Conservation (phyloP, 1,140 invertebrate species). For the Diachasma alloeum region DNA sequence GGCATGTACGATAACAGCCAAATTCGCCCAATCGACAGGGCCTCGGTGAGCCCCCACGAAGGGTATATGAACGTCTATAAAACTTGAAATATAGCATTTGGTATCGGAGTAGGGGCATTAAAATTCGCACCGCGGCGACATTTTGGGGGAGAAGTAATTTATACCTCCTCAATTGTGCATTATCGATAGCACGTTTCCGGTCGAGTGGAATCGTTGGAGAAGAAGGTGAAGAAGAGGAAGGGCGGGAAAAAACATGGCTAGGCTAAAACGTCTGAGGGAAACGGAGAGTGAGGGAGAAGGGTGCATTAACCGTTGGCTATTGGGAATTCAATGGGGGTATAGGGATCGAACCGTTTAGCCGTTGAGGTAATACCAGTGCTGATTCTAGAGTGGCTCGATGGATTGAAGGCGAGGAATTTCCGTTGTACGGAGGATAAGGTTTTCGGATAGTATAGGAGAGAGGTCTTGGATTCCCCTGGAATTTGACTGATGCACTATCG, state of each 20-base stretch:
- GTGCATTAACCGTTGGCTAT: not conserved
- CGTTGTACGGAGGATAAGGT: not conserved
- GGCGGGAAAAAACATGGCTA: not conserved
- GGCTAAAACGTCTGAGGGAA: not conserved
- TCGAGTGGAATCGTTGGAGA: not conserved
- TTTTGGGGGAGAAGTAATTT: conserved; percentile 26
- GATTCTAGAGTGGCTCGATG: not conserved
- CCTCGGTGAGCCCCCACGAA: not conserved
- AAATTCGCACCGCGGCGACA: conserved; percentile 29
- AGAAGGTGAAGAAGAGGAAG: not conserved
- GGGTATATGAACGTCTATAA: not conserved
- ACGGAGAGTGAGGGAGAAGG: not conserved
- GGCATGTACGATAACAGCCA: not conserved
- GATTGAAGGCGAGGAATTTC: conserved; percentile 20
- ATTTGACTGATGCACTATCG: not conserved
- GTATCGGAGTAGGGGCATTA: conserved; percentile 15
- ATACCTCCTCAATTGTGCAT: conserved; percentile 14
- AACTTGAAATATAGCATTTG: not conserved
- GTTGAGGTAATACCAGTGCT: not conserved
- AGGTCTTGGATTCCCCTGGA: not conserved
- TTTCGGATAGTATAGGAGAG: not conserved
- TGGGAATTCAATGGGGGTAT: not conserved
- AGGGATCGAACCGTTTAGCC: conserved; percentile 7
- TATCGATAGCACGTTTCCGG: conserved; percentile 13
- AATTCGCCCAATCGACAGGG: not conserved